Conservation (phyloP, 2,888 invertebrate genomes). For the Chironomus riparius region DNA sequence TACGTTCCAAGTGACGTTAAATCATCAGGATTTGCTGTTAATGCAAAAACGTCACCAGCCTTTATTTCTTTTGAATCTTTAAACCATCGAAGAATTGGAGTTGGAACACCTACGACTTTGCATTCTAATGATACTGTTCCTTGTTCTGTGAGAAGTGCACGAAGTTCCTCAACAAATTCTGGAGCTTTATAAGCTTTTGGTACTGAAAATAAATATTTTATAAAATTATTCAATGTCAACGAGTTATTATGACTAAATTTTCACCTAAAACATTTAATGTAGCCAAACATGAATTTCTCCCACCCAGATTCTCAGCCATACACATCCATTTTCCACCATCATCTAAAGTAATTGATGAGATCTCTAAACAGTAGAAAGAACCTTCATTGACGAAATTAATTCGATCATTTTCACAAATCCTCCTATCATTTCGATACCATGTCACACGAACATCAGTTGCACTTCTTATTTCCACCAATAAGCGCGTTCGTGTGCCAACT, state of each 20-base stretch:
- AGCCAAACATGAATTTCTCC: constrained; percentile 65
- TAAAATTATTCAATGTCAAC: no score
- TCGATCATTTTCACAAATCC: constrained; percentile 63
- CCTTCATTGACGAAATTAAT: constrained; percentile 72
- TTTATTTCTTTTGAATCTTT: constrained; percentile 82
- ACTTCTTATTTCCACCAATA: constrained; percentile 75
- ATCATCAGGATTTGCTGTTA: constrained; percentile 75
- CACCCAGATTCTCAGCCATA: constrained; percentile 66
- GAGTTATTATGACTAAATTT: no score
- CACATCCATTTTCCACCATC: constrained; percentile 82
- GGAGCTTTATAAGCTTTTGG: constrained; percentile 84
- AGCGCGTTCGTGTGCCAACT: constrained; percentile 77
- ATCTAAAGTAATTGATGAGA: constrained; percentile 69
- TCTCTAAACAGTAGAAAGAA: constrained; percentile 76
- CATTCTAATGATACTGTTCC: constrained; percentile 87
- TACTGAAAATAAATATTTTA: constrained; percentile 44
- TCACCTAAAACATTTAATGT: constrained; percentile 59
- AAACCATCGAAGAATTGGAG: constrained; percentile 56
- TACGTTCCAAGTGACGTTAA: constrained; percentile 80
- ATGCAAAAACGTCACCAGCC: constrained; percentile 80
- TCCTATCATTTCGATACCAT: constrained; percentile 77
- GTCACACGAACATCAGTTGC: constrained; percentile 72
- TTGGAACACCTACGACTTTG: constrained; percentile 82
- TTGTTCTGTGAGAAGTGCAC: constrained; percentile 73
- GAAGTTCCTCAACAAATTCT: constrained; percentile 75